phyloP scores from a whole-genome alignment of 2,888 invertebrate genomes.

The Neoitamus cyanurus region DNA sequence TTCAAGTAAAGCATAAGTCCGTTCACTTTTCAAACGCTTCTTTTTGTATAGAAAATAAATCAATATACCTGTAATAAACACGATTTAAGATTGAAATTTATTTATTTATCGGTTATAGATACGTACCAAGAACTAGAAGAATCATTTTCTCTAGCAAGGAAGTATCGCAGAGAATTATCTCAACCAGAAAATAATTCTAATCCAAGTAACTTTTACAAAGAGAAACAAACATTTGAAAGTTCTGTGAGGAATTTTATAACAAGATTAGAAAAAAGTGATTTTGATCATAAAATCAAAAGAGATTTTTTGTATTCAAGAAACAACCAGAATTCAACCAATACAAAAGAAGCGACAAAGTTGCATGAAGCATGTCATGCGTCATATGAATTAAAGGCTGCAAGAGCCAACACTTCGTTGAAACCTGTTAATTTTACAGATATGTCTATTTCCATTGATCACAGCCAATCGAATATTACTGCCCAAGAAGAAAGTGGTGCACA shows the following conservation, averaged over 20 bases:
- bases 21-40: no score
- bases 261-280: neutral
- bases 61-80: no score
- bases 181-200: neutral
- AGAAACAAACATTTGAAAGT: neutral
- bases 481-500: neutral
- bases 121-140: conserved; percentile 7
- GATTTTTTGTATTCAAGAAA: no score
- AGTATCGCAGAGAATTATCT: neutral
- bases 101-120: neutral
- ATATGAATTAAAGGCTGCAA: neutral
- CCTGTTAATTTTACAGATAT: neutral
- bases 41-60: no score
- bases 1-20: no score
- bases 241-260: neutral
- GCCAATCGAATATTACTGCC: neutral
- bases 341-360: neutral
- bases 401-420: neutral
- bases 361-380: neutral
- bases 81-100: no score
- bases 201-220: neutral
- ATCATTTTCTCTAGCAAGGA: neutral
- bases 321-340: neutral
- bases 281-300: neutral
- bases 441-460: neutral